A percentile compares a stretch with the other conserved stretches of the same genome.
Conservation (phyloP, 2,888 invertebrate genomes). For the Thelaira solivaga region DNA sequence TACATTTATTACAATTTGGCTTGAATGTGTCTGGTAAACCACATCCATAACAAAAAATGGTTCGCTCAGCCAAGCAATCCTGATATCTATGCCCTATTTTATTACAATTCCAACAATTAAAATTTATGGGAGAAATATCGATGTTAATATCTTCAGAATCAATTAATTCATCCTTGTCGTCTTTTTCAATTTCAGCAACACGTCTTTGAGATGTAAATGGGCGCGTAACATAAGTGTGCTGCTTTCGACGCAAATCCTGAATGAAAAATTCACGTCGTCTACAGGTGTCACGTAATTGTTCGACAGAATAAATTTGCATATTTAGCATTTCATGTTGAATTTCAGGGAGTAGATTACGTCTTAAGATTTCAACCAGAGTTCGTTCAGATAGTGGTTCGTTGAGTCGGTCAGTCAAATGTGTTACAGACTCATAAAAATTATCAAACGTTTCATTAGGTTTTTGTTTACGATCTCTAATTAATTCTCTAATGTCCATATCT, state of each 20-base stretch:
- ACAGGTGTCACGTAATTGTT: not conserved
- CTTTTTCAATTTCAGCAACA: not conserved
- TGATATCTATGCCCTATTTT: not conserved
- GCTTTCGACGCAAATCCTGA: not conserved
- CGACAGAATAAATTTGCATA: not conserved
- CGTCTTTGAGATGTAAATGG: not conserved
- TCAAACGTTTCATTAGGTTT: too few relatives aligned
- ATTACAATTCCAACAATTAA: constrained; percentile 24
- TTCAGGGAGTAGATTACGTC: too few relatives aligned
- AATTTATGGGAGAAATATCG: not conserved
- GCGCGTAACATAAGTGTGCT: not conserved
- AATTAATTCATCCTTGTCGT: not conserved
- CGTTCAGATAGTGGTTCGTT: too few relatives aligned
- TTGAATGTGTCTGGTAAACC: not conserved
- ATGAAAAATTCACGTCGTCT: not conserved
- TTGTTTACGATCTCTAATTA: too few relatives aligned
- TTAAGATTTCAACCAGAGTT: too few relatives aligned
- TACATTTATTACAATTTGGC: not conserved
- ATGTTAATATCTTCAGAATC: not conserved
- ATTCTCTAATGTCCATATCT: too few relatives aligned
- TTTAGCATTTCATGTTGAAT: not conserved
- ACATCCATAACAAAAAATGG: constrained; percentile 28
- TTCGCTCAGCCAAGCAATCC: not conserved
- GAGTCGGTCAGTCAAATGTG: too few relatives aligned
- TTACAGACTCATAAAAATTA: too few relatives aligned